Evolutionary conservation across 2,888 invertebrate genomes (phyloP).

Genomic region (Iselma pallidipennis): DNA sequence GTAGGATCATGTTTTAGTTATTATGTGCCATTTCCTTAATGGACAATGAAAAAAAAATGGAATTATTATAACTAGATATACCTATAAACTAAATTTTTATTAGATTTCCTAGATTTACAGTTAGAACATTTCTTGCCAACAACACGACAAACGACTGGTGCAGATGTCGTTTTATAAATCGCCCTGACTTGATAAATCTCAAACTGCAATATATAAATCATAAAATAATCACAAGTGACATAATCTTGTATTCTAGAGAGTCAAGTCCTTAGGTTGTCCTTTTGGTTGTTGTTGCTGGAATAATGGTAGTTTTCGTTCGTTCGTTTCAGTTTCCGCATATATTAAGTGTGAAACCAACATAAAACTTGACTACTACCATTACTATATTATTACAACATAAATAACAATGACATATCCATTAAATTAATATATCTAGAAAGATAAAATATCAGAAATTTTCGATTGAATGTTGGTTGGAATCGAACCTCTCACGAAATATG

Average conservation of each 20-base stretch:
- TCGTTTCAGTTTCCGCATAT: background rate
- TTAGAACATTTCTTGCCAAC: background rate
- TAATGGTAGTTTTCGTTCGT: background rate
- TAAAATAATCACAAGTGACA: background rate
- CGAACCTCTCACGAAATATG: slow-evolving; percentile 58
- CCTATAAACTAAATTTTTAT: too few relatives aligned
- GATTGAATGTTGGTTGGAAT: background rate
- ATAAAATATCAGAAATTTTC: background rate
- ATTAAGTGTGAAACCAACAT: slow-evolving; percentile 1
- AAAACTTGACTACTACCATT: background rate
- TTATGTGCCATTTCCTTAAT: background rate
- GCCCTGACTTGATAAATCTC: slow-evolving; percentile 4
- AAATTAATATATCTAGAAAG: background rate
- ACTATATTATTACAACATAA: background rate
- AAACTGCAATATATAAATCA: background rate
- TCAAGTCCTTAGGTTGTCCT: too few relatives aligned
- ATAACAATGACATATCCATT: background rate
- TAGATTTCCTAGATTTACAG: too few relatives aligned
- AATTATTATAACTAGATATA: too few relatives aligned
- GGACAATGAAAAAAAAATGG: too few relatives aligned
- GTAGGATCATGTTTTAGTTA: background rate
- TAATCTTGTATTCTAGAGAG: background rate
- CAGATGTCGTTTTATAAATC: slow-evolving; percentile 8
- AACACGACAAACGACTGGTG: background rate
- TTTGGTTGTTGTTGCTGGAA: too few relatives aligned